Base-by-base conservation (phyloP, 2,797 vertebrate genomes). In the Galago senegalensis region DNA sequence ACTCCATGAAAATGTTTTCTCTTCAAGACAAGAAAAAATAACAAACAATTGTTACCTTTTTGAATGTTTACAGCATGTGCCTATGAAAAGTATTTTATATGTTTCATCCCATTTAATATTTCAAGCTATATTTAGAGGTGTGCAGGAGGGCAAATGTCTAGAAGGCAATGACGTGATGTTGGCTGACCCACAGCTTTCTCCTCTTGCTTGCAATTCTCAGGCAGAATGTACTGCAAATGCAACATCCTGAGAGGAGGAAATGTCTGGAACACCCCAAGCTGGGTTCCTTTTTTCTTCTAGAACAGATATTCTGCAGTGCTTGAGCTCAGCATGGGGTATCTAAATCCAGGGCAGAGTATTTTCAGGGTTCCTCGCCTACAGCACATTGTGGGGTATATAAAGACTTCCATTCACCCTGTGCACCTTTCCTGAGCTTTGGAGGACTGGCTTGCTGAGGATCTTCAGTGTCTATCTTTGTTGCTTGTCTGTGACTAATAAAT, bases 1-100 rank as follows among this genome's bases (percentile, higher is more conserved):
- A 75, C 29, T 81, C 46, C 49, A 83, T 65, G 40, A 67, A 92
- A 87, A 95, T 80, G 25, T 58, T 89, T 49, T 58, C 34, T 84
- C 58, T 88, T 81, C 49, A 63, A 58, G 46, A 29, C 23, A 89
- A 94, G 53, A 81, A 88, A 85, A n/a, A 37, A 7, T 81, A 81
- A 80, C 37, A 95, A 61, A 31, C 73, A 90, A 76, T 18, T 58
- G 31, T 88, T 77, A 70, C 20, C 14, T 61, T 75, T 87, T 67
- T 53, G 3, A 88, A 61, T 80, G 31, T 88, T 79, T 69, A 27
- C 4, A 63, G 17, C 0, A 20, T 27, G 18, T 84, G 58, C 17
- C 46, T 87, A 29, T 70, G 84, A 82, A 73, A 77, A 93, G 87
- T 75, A 85, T 67, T 73, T 63, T 61, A 18, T 12, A 6, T 53